Evolutionary conservation across 2,797 vertebrate genomes (phyloP).

Genomic region (Falco biarmicus): DNA sequence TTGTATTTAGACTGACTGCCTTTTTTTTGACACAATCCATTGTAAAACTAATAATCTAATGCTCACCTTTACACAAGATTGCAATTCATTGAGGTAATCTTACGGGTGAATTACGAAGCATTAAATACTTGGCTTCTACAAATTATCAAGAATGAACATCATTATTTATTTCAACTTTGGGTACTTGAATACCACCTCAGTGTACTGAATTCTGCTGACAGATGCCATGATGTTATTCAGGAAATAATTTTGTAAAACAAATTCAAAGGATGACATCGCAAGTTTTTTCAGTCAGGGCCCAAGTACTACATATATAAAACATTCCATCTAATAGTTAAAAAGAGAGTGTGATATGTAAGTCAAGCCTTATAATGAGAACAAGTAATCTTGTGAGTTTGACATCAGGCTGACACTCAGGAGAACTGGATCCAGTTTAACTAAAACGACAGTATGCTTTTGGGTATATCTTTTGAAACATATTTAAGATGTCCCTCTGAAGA

Average conservation of each 20-base stretch:
- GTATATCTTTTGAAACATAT: background rate
- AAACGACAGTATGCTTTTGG: background rate
- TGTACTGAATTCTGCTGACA: background rate
- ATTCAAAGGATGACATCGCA: background rate
- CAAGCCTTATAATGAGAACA: background rate
- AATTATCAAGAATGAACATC: background rate
- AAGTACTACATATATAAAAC: background rate
- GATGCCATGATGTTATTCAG: background rate
- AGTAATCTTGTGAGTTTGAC: background rate
- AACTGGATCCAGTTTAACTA: background rate
- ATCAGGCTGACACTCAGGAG: background rate
- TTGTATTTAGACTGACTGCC: background rate
- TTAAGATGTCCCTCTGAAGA: background rate
- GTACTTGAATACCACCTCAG: background rate
- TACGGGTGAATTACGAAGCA: background rate
- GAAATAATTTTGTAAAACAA: background rate
- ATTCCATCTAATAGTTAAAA: background rate
- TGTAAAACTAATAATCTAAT: background rate
- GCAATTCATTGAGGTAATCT: background rate
- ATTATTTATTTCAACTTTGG: background rate
- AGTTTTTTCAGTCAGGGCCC: background rate
- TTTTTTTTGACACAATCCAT: background rate
- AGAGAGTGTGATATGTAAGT: fast-evolving
- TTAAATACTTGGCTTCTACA: background rate
- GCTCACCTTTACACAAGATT: background rate